Evolutionary conservation across 2,888 invertebrate species (phyloP).

Genomic region (Ceraclea dissimilis): DNA sequence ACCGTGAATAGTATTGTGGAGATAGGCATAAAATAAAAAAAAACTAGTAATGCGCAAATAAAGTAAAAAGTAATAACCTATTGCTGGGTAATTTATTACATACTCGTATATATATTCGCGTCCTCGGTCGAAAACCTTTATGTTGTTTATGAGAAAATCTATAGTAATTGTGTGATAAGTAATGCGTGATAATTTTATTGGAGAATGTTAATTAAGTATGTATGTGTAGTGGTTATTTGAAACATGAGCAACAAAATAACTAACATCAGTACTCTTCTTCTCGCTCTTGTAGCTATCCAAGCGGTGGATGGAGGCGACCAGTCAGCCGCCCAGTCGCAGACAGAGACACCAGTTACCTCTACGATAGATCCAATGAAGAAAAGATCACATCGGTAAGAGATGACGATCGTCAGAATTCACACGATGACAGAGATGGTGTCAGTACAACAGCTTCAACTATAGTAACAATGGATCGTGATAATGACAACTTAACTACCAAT

Average conservation of each 20-base stretch:
- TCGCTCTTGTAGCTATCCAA: background rate
- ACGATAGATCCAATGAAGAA: background rate
- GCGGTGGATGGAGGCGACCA: background rate
- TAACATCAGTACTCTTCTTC: background rate
- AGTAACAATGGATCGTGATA: background rate
- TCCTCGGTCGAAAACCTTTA: no score
- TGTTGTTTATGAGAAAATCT: no score
- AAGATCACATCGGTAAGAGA: background rate
- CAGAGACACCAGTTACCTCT: constrained; percentile 1
- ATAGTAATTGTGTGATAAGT: no score
- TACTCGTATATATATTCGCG: no score
- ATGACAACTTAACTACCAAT: background rate
- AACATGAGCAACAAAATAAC: background rate
- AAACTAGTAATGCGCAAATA: no score
- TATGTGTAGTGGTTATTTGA: no score
- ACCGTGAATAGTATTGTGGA: no score
- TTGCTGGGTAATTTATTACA: no score
- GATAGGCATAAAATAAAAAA: no score
- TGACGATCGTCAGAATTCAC: background rate
- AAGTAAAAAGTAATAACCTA: no score
- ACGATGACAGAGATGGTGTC: background rate
- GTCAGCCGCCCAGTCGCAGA: background rate
- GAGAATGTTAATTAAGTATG: no score
- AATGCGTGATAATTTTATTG: no score
- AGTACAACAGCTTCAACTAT: background rate